Base-by-base conservation (phyloP, 2,797 vertebrate species). In the Coregonus suidteri region DNA sequence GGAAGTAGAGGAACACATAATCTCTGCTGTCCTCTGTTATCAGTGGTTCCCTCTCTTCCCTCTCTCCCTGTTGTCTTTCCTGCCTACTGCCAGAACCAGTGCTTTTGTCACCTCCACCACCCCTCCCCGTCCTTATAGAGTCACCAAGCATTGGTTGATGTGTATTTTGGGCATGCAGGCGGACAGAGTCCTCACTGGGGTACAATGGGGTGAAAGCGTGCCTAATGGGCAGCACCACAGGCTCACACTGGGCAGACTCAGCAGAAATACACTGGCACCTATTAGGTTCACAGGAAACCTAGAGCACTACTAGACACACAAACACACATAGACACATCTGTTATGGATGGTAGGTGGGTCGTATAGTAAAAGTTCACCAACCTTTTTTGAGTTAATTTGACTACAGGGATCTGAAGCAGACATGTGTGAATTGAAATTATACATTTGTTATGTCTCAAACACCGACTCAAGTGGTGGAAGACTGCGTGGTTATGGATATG, bases 241-340 rank as follows among this genome's bases (percentile, higher is more conserved):
- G 79, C 79, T 88, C 84, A 77, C 85, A 84, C 77, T 66, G 34
- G 66, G 71, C 59, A 56, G 62, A 82, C 59, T 88, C 85, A 84
- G 87, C 74, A 74, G 15, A 16, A 6, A 37, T n/a, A 47, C 37
- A 47, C 68, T 71, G 77, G 87, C 90, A 92, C 84, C 91, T 93
- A 90, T 92, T 87, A 9, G 77, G 37, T 75, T 77, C 82, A 83
- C 77, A 79, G 78, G 81, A 73, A 73, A 54, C 75, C 73, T 80
- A 76, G 56, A 47, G 64, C 81, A 86, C 86, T 54, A 64, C 77
- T 82, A 83, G 78, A 91, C 9, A 47, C 41, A 9, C 41, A 9
- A 47, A 47, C 7, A 47, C 9, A 47, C 41, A 11, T 47, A 47
- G 20, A 52, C 73, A 31, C 54, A 64, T 89, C 83, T 77, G 37